These are phyloP conservation scores for Pegoplata infirma DNA, from an alignment of 2,888 invertebrate genomes.

Conservation along the genomic window DNA sequence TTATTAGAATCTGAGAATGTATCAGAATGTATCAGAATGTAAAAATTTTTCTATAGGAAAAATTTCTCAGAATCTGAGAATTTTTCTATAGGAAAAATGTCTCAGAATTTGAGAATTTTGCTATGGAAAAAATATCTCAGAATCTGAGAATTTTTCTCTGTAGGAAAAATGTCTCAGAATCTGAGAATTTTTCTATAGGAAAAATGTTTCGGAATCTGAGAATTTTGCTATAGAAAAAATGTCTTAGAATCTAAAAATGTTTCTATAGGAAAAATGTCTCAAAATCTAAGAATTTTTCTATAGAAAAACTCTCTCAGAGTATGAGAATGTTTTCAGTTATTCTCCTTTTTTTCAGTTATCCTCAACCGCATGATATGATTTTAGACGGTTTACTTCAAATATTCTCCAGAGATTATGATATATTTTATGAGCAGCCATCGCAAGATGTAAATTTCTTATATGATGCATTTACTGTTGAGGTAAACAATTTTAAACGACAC, in stretches of 20 bases:
- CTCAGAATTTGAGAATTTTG: neutral
- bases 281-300: neutral
- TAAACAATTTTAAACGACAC: slow-evolving; percentile 1
- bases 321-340: neutral
- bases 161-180: no score
- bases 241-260: neutral
- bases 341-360: slow-evolving; percentile 46
- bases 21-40: no score
- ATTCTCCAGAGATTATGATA: slow-evolving; percentile 48
- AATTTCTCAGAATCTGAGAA: no score
- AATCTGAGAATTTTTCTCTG: no score
- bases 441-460: slow-evolving; percentile 48
- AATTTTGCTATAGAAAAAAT: no score
- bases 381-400: slow-evolving; percentile 37
- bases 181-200: neutral
- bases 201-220: no score
- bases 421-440: slow-evolving; percentile 40
- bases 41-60: no score
- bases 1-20: no score
- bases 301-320: no score
- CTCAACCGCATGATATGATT: slow-evolving; percentile 39
- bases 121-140: no score
- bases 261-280: no score
- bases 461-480: slow-evolving; percentile 49
- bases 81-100: no score